A percentile compares a stretch with the other conserved stretches of the same genome.
Conservation (phyloP, 2,113 vertebrate genomes). For the Psittacula cyanocephala region DNA sequence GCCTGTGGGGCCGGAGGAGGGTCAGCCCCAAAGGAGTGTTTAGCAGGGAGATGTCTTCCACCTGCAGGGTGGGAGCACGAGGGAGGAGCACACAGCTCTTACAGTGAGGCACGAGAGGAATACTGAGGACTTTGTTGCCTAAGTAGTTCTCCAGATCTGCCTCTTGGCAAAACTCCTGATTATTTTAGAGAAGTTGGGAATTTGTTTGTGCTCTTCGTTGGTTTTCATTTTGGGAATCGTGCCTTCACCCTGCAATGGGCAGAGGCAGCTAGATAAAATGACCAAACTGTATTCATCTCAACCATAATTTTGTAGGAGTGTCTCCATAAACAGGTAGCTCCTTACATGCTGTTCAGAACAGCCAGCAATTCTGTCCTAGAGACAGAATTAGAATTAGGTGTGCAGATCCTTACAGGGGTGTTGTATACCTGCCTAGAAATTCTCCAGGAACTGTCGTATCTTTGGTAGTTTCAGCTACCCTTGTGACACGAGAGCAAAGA, state of each 20-base stretch:
- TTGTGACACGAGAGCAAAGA: not conserved
- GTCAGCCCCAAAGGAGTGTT: not conserved
- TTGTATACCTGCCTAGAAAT: not conserved
- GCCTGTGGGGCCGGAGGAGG: not conserved
- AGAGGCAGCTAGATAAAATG: not conserved
- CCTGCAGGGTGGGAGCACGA: not conserved
- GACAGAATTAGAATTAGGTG: not conserved
- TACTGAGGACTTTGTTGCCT: not conserved
- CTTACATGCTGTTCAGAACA: not conserved
- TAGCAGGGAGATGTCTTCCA: not conserved
- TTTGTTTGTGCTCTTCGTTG: not conserved
- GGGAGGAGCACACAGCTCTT: not conserved
- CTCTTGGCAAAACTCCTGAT: not conserved
- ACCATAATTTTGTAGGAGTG: not conserved
- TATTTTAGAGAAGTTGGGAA: not conserved
- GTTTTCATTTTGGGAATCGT: not conserved
- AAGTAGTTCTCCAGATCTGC: not conserved
- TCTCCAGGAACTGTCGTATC: not conserved
- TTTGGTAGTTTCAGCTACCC: not conserved
- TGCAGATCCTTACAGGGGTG: accelerated
- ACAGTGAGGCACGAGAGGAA: not conserved
- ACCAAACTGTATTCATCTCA: not conserved
- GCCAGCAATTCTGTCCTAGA: not conserved
- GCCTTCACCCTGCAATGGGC: not conserved
- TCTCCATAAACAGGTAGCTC: not conserved